Base-by-base conservation (phyloP, 2,888 invertebrate genomes). In the Caenorhabditis panamensis region DNA sequence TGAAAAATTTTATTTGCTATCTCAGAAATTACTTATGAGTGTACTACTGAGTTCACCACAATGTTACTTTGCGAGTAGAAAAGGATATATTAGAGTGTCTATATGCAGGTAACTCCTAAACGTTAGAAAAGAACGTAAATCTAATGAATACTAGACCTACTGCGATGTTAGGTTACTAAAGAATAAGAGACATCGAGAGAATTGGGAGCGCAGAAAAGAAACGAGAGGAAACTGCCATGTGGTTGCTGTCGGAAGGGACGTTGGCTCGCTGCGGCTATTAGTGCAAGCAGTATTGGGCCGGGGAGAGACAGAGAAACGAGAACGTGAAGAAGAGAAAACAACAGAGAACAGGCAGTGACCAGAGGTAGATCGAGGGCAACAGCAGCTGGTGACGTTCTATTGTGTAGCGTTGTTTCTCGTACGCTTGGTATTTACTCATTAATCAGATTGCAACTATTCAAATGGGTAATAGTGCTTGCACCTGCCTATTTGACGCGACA, bases 151-250 rank as follows among this genome's bases (percentile, higher is more conserved):
- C 36, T 36, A 36, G 6, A 36, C 36, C 36, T 11, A 36, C 36
- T 5, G 36, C 36, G 36, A 36, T 36, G 36, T n/a, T 44, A 44
- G 44, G 44, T 44, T 16, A 16, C 41, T 41, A 41, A 13, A 41
- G n/a, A n/a, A n/a, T n/a, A 41, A 11, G 41, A 13, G 37, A 58
- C 58, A 20, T 2, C 37, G 20, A 36, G n/a, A 56, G 31, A n/a
- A 36, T 24, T 37, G 24, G 2, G 20, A 22, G 13, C 11, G 11
- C 1, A 16, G 16, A 22, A 44, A 16, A 18, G 36, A 37, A 59
- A 36, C 1, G 36, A 44, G 59, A 59, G 59, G 11, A 41, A 59
- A 59, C 8, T 36, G 59, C 41, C 59, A 59, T 59, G 59, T 44
- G 59, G 59, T 36, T 58, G 20, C 37, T 37, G 36, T 58, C 36